Percentiles rank a stretch among this genome's conserved stretches.
phyloP scores from a whole-genome alignment of 2,888 invertebrate species.

The Athalia cordata region DNA sequence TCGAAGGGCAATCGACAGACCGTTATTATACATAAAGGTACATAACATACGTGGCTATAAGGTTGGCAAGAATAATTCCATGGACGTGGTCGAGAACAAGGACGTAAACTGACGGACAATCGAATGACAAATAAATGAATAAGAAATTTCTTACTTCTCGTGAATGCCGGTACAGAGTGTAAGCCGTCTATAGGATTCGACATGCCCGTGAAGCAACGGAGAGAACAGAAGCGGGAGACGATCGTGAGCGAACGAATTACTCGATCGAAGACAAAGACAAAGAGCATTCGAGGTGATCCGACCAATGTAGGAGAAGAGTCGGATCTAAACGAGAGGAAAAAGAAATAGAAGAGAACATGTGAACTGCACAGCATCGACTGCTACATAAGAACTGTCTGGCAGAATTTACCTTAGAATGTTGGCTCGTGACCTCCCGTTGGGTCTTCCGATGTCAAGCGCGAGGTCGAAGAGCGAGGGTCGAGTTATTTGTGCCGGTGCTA shows the following conservation, averaged over 20 bases:
- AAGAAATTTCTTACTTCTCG: background rate
- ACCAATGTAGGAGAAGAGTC: background rate
- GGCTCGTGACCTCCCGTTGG: conserved; percentile 34
- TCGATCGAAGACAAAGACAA: conserved; percentile 7
- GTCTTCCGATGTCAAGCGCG: conserved; percentile 22
- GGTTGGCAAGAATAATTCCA: background rate
- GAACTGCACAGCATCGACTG: background rate
- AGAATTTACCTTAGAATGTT: conserved; percentile 39
- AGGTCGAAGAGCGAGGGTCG: conserved; percentile 24
- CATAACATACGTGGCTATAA: background rate
- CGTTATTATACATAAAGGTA: conserved; percentile 6
- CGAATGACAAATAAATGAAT: background rate
- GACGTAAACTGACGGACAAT: too few relatives aligned
- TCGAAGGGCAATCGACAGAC: conserved; percentile 26
- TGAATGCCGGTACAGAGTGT: too few relatives aligned
- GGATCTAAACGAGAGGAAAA: background rate
- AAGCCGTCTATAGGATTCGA: too few relatives aligned
- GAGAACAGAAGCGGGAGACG: background rate
- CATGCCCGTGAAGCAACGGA: background rate
- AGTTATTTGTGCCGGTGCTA: conserved; percentile 27
- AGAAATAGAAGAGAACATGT: background rate
- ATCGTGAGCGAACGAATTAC: conserved; percentile 18
- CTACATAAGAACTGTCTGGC: background rate
- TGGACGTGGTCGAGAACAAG: too few relatives aligned
- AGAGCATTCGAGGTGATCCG: too few relatives aligned